A percentile compares a stretch with the other conserved stretches of the same genome.
phyloP scores from a whole-genome alignment of 2,797 vertebrate species.

The Poeciliopsis turneri region DNA sequence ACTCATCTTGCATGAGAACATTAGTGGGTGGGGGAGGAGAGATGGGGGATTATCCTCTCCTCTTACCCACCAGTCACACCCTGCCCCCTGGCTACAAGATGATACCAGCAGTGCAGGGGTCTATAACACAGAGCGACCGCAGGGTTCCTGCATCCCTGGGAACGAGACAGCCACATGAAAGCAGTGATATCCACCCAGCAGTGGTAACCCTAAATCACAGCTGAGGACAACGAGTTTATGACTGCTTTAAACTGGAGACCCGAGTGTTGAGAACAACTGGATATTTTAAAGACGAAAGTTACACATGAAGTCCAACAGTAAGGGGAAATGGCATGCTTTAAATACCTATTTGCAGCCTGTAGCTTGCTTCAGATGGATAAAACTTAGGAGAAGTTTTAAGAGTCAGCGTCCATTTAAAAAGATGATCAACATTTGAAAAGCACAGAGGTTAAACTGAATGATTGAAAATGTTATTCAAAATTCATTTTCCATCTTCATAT shows the following conservation, averaged over 20 bases:
- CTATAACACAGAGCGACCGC: constrained; percentile 33
- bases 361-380: not conserved
- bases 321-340: not conserved
- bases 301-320: constrained; percentile 18
- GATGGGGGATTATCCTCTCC: constrained; percentile 58
- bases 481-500: not conserved
- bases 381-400: not conserved
- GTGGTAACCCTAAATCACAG: constrained; percentile 41
- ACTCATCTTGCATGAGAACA: constrained; percentile 41
- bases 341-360: not conserved
- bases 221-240: constrained; percentile 20
- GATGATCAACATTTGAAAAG: not conserved
- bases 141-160: constrained; percentile 27
- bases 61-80: constrained; percentile 79
- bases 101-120: constrained; percentile 53
- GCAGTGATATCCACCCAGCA: constrained; percentile 35
- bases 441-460: not conserved
- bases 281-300: constrained; percentile 9
- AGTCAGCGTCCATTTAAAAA: not conserved
- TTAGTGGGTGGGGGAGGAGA: not conserved
- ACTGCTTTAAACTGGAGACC: constrained; percentile 31
- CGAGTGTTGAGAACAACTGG: not conserved
- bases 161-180: constrained; percentile 61
- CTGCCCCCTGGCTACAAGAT: constrained; percentile 80
- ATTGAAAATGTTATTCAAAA: not conserved